Conservation (phyloP, 2,888 invertebrate species). For the Melipona beecheii region DNA sequence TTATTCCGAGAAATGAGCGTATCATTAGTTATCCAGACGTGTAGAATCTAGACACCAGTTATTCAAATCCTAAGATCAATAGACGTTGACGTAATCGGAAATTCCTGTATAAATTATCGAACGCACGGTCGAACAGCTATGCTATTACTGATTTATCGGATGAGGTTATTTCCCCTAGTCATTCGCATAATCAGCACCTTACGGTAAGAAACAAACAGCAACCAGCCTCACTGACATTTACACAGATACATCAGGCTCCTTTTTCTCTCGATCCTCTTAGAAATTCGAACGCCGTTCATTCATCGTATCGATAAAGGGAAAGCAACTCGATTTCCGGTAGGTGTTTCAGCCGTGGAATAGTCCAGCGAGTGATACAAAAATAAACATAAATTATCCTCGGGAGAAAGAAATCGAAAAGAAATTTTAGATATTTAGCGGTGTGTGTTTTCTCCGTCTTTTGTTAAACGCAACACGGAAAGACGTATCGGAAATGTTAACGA, state of each 20-base stretch:
- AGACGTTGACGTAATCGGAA: not conserved
- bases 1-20: not conserved
- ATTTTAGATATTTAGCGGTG: not conserved
- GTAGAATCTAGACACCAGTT: not conserved
- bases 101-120: not conserved
- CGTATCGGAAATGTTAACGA: too few relatives aligned
- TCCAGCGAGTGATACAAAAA: not conserved
- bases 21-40: not conserved
- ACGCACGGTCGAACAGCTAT: not conserved
- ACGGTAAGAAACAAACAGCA: conserved; percentile 3
- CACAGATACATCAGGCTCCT: not conserved
- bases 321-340: not conserved
- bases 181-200: not conserved
- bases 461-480: not conserved
- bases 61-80: not conserved
- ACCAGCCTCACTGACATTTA: conserved; percentile 13
- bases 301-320: not conserved
- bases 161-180: conserved; percentile 14
- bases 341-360: not conserved
- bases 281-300: not conserved
- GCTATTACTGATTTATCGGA: conserved; percentile 21
- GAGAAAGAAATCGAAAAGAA: not conserved
- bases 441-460: not conserved
- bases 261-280: not conserved
- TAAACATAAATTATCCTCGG: not conserved